Conservation (phyloP, 2,797 vertebrate genomes). For the Spheniscus humboldti region DNA sequence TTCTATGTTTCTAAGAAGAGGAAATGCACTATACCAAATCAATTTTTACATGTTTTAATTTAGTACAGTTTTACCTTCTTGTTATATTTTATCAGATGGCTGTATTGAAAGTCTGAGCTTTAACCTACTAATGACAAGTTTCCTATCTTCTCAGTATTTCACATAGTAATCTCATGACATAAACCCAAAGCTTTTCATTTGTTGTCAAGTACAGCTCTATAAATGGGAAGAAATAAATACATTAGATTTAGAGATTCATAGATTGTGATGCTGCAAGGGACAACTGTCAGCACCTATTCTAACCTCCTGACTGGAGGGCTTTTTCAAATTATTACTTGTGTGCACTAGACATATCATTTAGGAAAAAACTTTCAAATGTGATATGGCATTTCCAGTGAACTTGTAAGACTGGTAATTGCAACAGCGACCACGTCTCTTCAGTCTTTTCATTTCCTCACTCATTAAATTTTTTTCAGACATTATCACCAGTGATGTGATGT, state of each 20-base stretch:
- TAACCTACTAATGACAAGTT: neutral
- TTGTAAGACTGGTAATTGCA: neutral
- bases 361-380: neutral
- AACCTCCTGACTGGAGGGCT: neutral
- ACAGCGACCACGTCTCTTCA: neutral
- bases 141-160: neutral
- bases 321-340: neutral
- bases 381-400: neutral
- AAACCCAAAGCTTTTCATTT: neutral
- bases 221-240: neutral
- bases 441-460: neutral
- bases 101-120: neutral
- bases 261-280: neutral
- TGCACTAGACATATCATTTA: neutral
- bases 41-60: neutral
- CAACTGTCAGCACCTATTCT: neutral
- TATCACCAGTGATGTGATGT: neutral
- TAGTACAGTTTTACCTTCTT: neutral
- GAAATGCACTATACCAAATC: neutral
- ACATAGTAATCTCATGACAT: neutral
- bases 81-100: neutral
- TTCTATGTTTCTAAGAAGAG: neutral
- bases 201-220: neutral
- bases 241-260: neutral
- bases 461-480: neutral